These are phyloP conservation scores for Agrilus mali DNA, from an alignment of 2,888 invertebrate species.

Conservation along the genomic window DNA sequence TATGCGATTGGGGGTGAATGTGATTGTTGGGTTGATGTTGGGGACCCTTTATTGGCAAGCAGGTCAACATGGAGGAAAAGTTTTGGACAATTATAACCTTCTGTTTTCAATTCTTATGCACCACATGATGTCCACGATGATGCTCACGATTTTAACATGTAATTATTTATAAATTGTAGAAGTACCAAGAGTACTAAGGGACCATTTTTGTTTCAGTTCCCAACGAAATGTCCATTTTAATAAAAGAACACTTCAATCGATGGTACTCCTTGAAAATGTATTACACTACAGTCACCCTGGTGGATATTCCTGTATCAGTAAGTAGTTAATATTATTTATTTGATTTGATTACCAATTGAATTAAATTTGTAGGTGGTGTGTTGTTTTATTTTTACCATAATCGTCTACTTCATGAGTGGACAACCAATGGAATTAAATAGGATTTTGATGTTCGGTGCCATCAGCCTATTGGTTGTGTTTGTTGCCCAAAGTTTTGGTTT, in stretches of 20 bases:
- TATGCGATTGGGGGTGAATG: slow-evolving; percentile 59
- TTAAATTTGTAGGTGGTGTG: slow-evolving; percentile 44
- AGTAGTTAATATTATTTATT: slow-evolving; percentile 23
- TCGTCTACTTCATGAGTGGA: slow-evolving; percentile 79
- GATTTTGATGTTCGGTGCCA: slow-evolving; percentile 74
- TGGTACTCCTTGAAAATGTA: slow-evolving; percentile 81
- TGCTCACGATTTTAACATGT: slow-evolving; percentile 81
- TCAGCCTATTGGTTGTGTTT: slow-evolving; percentile 70
- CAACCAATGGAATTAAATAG: slow-evolving; percentile 73
- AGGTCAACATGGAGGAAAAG: slow-evolving; percentile 63
- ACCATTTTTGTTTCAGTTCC: slow-evolving; percentile 47
- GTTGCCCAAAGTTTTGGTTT: slow-evolving; percentile 89
- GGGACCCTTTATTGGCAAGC: slow-evolving; percentile 62
- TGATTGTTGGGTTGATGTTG: slow-evolving; percentile 62
- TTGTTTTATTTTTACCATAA: slow-evolving; percentile 55
- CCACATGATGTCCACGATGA: slow-evolving; percentile 85
- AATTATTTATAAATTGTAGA: slow-evolving; percentile 30
- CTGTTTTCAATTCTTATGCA: slow-evolving; percentile 88
- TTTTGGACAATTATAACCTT: slow-evolving; percentile 74
- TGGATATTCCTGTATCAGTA: slow-evolving; percentile 70
- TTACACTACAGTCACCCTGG: slow-evolving; percentile 60
- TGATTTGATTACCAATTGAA: slow-evolving; percentile 2
- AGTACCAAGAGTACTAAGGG: background rate
- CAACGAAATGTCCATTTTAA: slow-evolving; percentile 64
- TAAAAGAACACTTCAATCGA: slow-evolving; percentile 78